phyloP scores from a whole-genome alignment of 2,888 invertebrate genomes.

The Timema cristinae region DNA sequence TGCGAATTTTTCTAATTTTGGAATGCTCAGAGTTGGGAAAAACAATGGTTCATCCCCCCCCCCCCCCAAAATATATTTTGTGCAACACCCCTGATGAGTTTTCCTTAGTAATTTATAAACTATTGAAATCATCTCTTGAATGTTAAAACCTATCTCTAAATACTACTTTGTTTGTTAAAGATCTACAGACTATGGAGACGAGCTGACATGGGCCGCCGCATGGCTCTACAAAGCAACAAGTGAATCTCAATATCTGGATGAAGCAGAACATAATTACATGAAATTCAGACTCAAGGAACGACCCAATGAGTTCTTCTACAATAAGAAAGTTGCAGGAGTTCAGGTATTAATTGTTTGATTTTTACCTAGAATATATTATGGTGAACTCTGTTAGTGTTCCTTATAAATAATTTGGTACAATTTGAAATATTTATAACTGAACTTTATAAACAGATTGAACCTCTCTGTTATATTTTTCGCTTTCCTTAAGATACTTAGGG shows the following conservation, averaged over 20 bases:
- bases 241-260: slow-evolving; percentile 46
- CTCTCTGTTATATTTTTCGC: no score
- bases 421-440: background rate
- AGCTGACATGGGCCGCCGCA: slow-evolving; percentile 54
- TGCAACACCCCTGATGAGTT: no score
- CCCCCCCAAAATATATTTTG: no score
- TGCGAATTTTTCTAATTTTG: no score
- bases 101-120: background rate
- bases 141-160: background rate
- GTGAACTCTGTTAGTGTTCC: slow-evolving; percentile 1
- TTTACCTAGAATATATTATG: background rate
- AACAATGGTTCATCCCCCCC: no score
- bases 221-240: slow-evolving; percentile 55
- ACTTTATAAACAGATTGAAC: no score
- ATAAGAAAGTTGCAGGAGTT: slow-evolving; percentile 54
- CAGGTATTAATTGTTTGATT: slow-evolving; percentile 42
- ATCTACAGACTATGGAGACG: slow-evolving; percentile 53
- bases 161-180: slow-evolving; percentile 31
- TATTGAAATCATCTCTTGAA: background rate
- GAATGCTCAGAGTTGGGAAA: no score
- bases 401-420: background rate
- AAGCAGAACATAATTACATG: slow-evolving; percentile 49
- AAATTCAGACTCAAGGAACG: slow-evolving; percentile 48
- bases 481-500: no score
- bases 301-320: slow-evolving; percentile 52